Base-by-base conservation (phyloP, 2,888 invertebrate species). In the Achlya flavicornis region DNA sequence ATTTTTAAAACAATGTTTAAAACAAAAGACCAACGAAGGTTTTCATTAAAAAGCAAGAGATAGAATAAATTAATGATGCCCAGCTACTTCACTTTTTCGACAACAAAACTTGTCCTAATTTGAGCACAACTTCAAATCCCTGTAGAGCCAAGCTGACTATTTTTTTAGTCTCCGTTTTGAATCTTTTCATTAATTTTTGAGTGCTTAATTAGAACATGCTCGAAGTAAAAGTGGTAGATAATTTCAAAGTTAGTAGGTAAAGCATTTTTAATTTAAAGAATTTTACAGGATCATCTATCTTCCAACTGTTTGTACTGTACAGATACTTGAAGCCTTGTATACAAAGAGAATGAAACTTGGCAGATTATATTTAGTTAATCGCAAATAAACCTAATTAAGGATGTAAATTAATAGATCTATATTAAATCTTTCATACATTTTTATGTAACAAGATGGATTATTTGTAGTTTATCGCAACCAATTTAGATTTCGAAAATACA, bases 81-180 rank as follows among this genome's bases (percentile, higher is more conserved):
- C 53, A 19, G 19, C 19, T 19, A 53, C 53, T 53, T 53, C 53
- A 53, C 16, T 53, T 53, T 53, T 53, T 53, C 19, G 19, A 53
- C 53, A 53, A 53, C 53, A 53, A 53, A 53, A 53, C 53, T 53
- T 53, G 53, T 19, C 19, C 53, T 53, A 19, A 53, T 53, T 53
- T 53, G 16, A 53, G 19, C 53, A 53, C 19, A 53, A 53, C 53
- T 53, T 53, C 53, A 53, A 53, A 53, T 53, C 53, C 19, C 53
- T 48, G 48, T 16, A 48, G 53, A 53, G 53, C 19, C 53, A 14
- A 19, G 19, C 19, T 53, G 53, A n/a, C 53, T 14, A 53, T 53
- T 53, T 53, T 26, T 41, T 53, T 53, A 14, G 19, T 19, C 53
- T 53, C 7, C 19, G 19, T 53, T n/a, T 3, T 19, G 19, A 3